phyloP scores from a whole-genome alignment of 2,888 invertebrate species.

The Patella ulyssiponensis region DNA sequence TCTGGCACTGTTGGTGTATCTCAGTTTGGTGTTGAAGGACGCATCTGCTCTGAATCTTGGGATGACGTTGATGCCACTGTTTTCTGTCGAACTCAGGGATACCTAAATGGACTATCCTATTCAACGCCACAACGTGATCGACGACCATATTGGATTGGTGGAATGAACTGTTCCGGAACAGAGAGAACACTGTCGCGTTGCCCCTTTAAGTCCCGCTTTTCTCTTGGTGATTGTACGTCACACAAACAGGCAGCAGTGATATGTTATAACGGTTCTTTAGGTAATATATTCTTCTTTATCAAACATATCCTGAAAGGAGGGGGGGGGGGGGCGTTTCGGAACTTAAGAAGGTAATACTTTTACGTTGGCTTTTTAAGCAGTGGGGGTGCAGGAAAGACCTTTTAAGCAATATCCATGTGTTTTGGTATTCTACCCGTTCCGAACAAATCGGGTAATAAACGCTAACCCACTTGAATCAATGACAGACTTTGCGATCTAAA shows the following conservation, averaged over 20 bases:
- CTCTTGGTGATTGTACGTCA: neutral
- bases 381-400: too few relatives aligned
- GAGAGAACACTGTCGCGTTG: neutral
- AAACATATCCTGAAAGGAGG: too few relatives aligned
- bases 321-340: too few relatives aligned
- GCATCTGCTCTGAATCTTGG: constrained; percentile 69
- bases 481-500: too few relatives aligned
- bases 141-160: neutral
- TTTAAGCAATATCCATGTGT: too few relatives aligned
- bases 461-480: too few relatives aligned
- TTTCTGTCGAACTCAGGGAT: constrained; percentile 51
- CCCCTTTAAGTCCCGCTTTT: neutral
- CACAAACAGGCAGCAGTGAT: neutral
- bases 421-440: too few relatives aligned
- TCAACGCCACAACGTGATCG: constrained; percentile 8
- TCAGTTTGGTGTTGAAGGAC: constrained; percentile 67
- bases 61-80: constrained; percentile 55
- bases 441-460: too few relatives aligned
- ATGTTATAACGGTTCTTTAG: neutral
- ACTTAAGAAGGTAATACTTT: too few relatives aligned
- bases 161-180: neutral
- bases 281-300: neutral
- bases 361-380: too few relatives aligned
- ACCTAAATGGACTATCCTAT: constrained; percentile 48
- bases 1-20: constrained; percentile 42